phyloP scores from a whole-genome alignment of 2,888 invertebrate species.

The Anoncus sp. region DNA sequence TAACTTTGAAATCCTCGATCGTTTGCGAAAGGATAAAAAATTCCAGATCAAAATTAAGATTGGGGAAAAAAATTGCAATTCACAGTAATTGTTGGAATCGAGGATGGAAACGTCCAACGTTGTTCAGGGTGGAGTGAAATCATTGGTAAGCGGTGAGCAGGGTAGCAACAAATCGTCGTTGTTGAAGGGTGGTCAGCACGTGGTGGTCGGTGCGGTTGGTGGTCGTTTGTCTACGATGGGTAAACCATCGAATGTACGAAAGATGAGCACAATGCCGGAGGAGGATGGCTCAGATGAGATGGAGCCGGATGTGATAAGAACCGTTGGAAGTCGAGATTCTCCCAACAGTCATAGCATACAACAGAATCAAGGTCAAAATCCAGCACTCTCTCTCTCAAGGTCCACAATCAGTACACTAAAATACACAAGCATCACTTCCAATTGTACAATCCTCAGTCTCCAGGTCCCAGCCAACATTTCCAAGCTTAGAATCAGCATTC shows the following conservation, averaged over 20 bases:
- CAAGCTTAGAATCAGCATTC: too few species aligned
- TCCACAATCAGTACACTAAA: neutral
- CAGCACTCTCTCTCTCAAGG: too few species aligned
- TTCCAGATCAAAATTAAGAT: too few species aligned
- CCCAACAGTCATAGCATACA: conserved; percentile 37
- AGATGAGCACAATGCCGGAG: conserved; percentile 81
- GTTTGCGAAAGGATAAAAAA: too few species aligned
- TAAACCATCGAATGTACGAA: conserved; percentile 73
- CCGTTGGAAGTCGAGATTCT: conserved; percentile 10
- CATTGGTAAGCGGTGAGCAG: conserved; percentile 29
- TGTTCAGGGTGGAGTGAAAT: conserved; percentile 32
- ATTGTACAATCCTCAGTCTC: conserved; percentile 17
- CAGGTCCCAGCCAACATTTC: neutral
- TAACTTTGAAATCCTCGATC: too few species aligned
- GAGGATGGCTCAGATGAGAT: conserved; percentile 76
- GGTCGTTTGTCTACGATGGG: conserved; percentile 64
- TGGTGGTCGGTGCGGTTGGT: neutral
- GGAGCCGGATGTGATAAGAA: conserved; percentile 69
- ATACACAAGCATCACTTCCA: too few species aligned
- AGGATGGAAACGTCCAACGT: conserved; percentile 55
- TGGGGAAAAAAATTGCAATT: conserved; percentile 14
- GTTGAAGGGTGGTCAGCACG: conserved; percentile 61
- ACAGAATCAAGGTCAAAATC: conserved; percentile 64
- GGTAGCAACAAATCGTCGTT: conserved; percentile 63
- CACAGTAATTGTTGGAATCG: conserved; percentile 37